These are phyloP conservation scores for Drosophila sturtevanti DNA, from an alignment of 1,140 invertebrate genomes.

Conservation along the genomic window DNA sequence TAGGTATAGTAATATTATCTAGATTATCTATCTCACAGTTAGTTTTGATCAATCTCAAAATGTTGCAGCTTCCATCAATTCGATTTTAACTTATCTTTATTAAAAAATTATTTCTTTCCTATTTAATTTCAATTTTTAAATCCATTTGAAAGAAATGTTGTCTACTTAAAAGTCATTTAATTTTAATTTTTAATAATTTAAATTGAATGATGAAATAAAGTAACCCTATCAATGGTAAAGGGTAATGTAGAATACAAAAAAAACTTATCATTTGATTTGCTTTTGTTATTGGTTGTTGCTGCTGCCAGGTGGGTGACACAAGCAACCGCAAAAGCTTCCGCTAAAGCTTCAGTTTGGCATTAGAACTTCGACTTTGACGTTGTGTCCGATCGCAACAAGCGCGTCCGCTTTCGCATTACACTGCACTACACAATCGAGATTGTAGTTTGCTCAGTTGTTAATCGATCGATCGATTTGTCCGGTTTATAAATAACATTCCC, in stretches of 20 bases:
- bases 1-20: no score
- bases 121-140: no score
- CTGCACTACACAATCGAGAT: constrained; percentile 58
- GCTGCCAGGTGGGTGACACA: constrained; percentile 45
- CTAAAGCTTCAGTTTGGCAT: constrained; percentile 70
- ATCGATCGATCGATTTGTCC: constrained; percentile 38
- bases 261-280: constrained; percentile 36
- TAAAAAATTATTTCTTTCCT: no score
- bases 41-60: no score
- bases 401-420: constrained; percentile 42
- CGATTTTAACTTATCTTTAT: no score
- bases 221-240: neutral
- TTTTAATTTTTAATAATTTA: no score
- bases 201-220: neutral
- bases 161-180: no score
- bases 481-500: constrained; percentile 25
- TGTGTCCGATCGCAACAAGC: constrained; percentile 57
- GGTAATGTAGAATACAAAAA: neutral
- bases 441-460: constrained; percentile 45
- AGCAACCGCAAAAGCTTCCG: constrained; percentile 46
- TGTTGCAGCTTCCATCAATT: no score
- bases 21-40: no score
- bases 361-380: constrained; percentile 78
- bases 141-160: no score
- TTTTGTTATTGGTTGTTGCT: constrained; percentile 20